Percentiles rank a stretch among this genome's conserved stretches.
Conservation (phyloP, 1,140 invertebrate genomes). For the Caerostris darwini region DNA sequence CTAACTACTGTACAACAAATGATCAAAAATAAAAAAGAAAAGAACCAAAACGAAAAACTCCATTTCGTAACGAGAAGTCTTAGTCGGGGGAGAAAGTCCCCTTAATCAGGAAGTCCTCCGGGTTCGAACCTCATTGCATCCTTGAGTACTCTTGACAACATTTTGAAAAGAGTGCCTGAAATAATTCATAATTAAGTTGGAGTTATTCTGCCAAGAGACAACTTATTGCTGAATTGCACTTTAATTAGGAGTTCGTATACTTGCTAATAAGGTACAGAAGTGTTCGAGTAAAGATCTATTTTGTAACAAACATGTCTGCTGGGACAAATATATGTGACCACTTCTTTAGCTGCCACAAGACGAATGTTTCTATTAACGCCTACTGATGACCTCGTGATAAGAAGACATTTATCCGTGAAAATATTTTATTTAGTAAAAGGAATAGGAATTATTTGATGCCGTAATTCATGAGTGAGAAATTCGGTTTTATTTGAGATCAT, state of each 20-base stretch:
- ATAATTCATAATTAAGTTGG: slow-evolving; percentile 67
- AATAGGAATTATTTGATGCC: neutral
- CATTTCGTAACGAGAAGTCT: neutral
- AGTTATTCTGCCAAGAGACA: slow-evolving; percentile 62
- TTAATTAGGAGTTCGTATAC: slow-evolving; percentile 64
- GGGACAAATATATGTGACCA: slow-evolving; percentile 29
- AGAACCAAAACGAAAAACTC: neutral
- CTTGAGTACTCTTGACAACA: slow-evolving; percentile 53
- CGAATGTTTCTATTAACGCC: slow-evolving; percentile 32
- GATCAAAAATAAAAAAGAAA: slow-evolving; percentile 35
- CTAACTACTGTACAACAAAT: slow-evolving; percentile 29
- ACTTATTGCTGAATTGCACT: slow-evolving; percentile 75
- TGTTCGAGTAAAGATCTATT: neutral
- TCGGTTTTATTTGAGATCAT: neutral
- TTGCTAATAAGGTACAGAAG: slow-evolving; percentile 25
- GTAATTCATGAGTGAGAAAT: neutral
- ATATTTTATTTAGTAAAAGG: slow-evolving; percentile 1
- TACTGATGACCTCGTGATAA: neutral
- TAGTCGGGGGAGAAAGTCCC: neutral
- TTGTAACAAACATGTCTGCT: slow-evolving; percentile 33
- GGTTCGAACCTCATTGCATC: slow-evolving; percentile 70
- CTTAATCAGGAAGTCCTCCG: slow-evolving; percentile 71
- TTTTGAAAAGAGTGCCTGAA: slow-evolving; percentile 50
- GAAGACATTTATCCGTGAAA: neutral
- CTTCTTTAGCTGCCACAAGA: slow-evolving; percentile 20